These are phyloP conservation scores for Triops longicaudatus DNA, from an alignment of 1,140 invertebrate species.

Conservation along the genomic window DNA sequence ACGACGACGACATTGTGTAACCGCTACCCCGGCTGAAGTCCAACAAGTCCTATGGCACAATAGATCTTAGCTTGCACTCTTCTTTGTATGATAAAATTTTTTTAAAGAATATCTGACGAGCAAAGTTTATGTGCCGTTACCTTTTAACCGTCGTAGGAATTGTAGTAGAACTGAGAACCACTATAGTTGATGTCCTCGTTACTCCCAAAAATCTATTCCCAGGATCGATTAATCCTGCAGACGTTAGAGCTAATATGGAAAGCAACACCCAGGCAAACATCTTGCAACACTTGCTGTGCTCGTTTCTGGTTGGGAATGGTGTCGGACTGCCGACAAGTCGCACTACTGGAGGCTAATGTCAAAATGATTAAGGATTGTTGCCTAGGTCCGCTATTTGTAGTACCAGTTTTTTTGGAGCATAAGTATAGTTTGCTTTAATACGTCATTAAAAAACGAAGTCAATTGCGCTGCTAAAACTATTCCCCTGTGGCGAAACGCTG, in stretches of 20 bases:
- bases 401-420: too few species aligned
- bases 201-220: background rate
- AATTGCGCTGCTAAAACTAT: too few species aligned
- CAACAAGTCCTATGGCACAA: background rate
- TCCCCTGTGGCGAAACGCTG: too few species aligned
- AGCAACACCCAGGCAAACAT: background rate
- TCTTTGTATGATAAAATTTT: background rate
- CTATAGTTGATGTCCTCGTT: background rate
- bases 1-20: constrained; percentile 8
- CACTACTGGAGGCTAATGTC: too few species aligned
- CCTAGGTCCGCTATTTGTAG: too few species aligned
- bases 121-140: background rate
- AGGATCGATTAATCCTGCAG: background rate
- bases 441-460: too few species aligned
- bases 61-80: background rate
- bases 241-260: background rate
- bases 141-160: background rate
- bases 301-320: background rate
- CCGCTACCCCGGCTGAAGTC: background rate
- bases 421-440: too few species aligned
- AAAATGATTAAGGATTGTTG: too few species aligned
- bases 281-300: background rate
- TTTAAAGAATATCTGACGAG: background rate
- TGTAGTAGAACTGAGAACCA: background rate
- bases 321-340: too few species aligned